phyloP scores from a whole-genome alignment of 92 coral and sea anemone species.

The Pocillopora grandis region DNA sequence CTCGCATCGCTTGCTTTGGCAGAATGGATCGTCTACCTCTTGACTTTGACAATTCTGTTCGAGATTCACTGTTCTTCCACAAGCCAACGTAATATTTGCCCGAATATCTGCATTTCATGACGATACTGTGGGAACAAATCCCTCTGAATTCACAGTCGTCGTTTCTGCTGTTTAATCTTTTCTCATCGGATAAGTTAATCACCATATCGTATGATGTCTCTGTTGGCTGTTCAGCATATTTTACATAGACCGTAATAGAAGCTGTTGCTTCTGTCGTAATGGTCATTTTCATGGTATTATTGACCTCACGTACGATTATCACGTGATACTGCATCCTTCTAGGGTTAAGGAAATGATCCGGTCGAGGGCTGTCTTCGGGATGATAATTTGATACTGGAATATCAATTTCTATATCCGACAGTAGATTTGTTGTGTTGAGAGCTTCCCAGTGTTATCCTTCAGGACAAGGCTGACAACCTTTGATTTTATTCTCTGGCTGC shows the following conservation, averaged over 20 bases:
- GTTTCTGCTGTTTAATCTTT: background rate
- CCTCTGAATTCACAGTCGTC: background rate
- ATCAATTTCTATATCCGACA: constrained; percentile 28
- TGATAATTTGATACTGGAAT: background rate
- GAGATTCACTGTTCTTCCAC: background rate
- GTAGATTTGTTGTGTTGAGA: background rate
- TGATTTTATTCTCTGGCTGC: constrained; percentile 9
- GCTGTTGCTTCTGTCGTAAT: background rate
- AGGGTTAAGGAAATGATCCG: constrained; percentile 15
- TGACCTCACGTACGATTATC: background rate
- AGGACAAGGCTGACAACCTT: constrained; percentile 35
- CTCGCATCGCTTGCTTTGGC: constrained; percentile 9
- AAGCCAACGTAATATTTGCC: constrained; percentile 43
- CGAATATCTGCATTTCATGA: background rate
- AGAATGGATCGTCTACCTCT: constrained; percentile 39
- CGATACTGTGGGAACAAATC: constrained; percentile 14
- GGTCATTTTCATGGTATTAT: background rate
- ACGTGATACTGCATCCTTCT: constrained; percentile 37
- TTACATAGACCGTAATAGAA: background rate
- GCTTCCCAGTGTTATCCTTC: constrained; percentile 18
- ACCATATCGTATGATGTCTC: background rate
- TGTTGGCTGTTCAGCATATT: constrained; percentile 6
- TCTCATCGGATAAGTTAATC: background rate
- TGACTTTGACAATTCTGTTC: background rate
- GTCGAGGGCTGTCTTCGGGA: background rate